Conservation (phyloP, 2,113 vertebrate species). For the Zeus faber region DNA sequence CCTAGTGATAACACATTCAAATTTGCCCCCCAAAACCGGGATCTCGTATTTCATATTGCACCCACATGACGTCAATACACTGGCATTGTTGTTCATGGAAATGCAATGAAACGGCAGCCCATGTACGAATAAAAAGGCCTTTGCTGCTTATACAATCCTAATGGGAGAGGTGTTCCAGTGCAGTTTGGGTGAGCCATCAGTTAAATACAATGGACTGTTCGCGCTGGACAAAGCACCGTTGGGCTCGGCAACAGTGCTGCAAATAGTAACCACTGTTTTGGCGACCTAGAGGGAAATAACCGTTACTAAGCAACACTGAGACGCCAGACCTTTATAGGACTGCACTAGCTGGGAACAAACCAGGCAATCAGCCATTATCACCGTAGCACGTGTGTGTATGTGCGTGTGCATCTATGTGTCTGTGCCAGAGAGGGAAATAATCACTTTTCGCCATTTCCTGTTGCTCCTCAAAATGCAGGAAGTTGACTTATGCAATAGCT, state of each 20-base stretch:
- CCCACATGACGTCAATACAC: background rate
- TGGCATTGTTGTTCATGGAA: background rate
- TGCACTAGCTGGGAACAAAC: constrained; percentile 42
- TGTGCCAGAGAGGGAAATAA: constrained; percentile 28
- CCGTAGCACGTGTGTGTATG: background rate
- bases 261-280: constrained; percentile 68
- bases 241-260: constrained; percentile 49
- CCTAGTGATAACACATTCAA: too few species aligned
- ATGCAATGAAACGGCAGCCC: constrained; percentile 26
- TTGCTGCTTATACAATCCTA: constrained; percentile 23
- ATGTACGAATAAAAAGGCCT: constrained; percentile 11
- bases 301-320: constrained; percentile 56
- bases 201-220: constrained; percentile 44
- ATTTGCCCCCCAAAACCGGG: too few species aligned
- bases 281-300: constrained; percentile 48
- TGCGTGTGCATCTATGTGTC: background rate
- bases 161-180: constrained; percentile 26
- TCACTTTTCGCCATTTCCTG: constrained; percentile 45
- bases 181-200: background rate
- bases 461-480: constrained; percentile 30
- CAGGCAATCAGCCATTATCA: constrained; percentile 20
- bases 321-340: constrained; percentile 36
- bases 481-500: constrained; percentile 31
- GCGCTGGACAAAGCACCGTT: constrained; percentile 20
- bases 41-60: constrained; percentile 17